Percentiles rank a stretch among this genome's conserved stretches.
Conservation (phyloP, 2,113 vertebrate genomes). For the Forbesichthys papilliferus region DNA sequence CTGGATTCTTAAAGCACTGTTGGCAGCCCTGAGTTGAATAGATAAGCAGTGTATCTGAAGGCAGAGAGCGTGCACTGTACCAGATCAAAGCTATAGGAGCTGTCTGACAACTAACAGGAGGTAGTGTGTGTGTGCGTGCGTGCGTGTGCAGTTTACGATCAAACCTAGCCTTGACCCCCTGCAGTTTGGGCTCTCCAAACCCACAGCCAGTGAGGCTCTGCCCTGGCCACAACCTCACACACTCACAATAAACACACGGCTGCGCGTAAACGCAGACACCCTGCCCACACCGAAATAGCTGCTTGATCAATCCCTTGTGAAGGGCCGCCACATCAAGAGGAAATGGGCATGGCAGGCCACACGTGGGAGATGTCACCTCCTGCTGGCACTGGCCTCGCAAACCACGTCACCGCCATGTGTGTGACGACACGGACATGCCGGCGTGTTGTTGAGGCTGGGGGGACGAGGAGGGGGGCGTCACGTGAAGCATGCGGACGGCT, state of each 20-base stretch:
- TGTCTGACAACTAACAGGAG: conserved; percentile 33
- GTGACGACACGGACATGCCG: background rate
- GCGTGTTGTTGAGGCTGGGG: conserved; percentile 58
- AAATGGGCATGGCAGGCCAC: conserved; percentile 73
- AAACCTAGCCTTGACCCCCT: conserved; percentile 62
- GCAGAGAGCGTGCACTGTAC: conserved; percentile 40
- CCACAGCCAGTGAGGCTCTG: conserved; percentile 56
- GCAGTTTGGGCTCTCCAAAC: conserved; percentile 35
- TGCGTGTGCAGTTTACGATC: conserved; percentile 1
- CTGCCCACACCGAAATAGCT: conserved; percentile 17
- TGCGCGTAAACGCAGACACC: conserved; percentile 29
- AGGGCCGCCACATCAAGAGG: conserved; percentile 54
- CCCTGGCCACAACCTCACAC: conserved; percentile 54
- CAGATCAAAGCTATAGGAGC: conserved; percentile 58
- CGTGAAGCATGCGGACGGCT: conserved; percentile 58
- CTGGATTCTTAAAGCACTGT: conserved; percentile 69
- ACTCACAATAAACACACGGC: conserved; percentile 52
- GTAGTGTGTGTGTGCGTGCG: conserved; percentile 31
- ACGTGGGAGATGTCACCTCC: conserved; percentile 79
- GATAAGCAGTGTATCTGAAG: conserved; percentile 65
- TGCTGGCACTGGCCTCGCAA: conserved; percentile 64
- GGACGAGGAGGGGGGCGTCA: conserved; percentile 74
- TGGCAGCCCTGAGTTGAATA: conserved; percentile 64
- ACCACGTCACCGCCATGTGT: conserved; percentile 77
- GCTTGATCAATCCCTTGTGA: conserved; percentile 64